Evolutionary conservation across 1,140 invertebrate species (phyloP).

Genomic region (Coptotermes formosanus): DNA sequence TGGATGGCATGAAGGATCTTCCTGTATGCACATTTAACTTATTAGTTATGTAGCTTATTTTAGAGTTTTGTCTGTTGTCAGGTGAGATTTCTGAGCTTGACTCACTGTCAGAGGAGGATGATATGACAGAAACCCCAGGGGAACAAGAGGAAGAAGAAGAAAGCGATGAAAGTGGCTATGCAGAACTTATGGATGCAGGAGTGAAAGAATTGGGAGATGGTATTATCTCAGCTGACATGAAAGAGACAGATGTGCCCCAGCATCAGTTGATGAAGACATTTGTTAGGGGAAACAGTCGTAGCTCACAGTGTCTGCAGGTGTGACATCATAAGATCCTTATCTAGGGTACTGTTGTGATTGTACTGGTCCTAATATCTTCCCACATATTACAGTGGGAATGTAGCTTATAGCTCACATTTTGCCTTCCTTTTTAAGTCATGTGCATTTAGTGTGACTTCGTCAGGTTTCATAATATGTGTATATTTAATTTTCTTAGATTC

Average conservation of each 20-base stretch:
- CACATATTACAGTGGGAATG: neutral
- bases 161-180: constrained; percentile 32
- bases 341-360: neutral
- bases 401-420: constrained; percentile 9
- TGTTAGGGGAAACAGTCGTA: constrained; percentile 12
- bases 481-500: neutral
- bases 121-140: neutral
- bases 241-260: neutral
- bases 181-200: constrained; percentile 20
- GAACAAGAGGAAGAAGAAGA: constrained; percentile 29
- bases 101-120: constrained; percentile 31
- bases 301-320: constrained; percentile 13
- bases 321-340: neutral
- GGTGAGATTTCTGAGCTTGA: constrained; percentile 26
- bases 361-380: neutral
- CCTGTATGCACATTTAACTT: too few relatives aligned
- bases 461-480: neutral
- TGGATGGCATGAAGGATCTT: too few relatives aligned
- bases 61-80: neutral
- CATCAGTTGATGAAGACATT: constrained; percentile 2
- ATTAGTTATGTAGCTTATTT: too few relatives aligned
- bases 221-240: neutral
- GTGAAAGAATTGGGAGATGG: neutral
- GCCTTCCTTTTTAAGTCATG: neutral
- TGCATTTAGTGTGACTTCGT: neutral